Conservation (phyloP, 2,797 vertebrate genomes). For the Gastrophryne carolinensis region DNA sequence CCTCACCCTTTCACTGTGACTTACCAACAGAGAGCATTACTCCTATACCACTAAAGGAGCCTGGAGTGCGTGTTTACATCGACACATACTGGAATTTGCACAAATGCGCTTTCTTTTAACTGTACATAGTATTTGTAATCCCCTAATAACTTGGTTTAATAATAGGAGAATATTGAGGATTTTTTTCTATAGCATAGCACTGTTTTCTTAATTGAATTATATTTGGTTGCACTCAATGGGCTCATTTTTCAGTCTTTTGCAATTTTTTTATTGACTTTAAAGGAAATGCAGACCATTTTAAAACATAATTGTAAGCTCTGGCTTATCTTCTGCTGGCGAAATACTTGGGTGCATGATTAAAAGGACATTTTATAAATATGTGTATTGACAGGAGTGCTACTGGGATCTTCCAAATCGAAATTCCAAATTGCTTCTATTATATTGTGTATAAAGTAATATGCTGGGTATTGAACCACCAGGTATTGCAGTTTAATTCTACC, state of each 20-base stretch:
- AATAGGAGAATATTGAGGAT: background rate
- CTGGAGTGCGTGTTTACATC: constrained; percentile 32
- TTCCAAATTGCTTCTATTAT: no score
- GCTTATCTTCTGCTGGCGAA: background rate
- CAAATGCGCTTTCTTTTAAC: background rate
- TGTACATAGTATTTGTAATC: background rate
- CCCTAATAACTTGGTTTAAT: background rate
- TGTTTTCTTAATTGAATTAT: background rate
- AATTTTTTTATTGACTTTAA: background rate
- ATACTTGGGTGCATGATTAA: background rate
- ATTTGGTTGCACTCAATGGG: background rate
- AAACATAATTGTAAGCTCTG: no score
- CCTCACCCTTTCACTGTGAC: background rate
- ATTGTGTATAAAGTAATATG: no score
- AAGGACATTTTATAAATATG: background rate
- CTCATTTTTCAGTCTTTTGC: background rate
- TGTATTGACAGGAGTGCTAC: no score
- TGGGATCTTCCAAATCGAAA: background rate
- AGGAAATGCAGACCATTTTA: background rate
- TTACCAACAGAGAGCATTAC: background rate
- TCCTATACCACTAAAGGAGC: background rate
- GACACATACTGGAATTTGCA: constrained; percentile 8
- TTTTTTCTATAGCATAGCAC: background rate
- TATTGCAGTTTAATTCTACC: no score
- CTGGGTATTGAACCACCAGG: no score